Evolutionary conservation across 2,797 vertebrate genomes (phyloP).

Genomic region (Pelodytes ibericus): DNA sequence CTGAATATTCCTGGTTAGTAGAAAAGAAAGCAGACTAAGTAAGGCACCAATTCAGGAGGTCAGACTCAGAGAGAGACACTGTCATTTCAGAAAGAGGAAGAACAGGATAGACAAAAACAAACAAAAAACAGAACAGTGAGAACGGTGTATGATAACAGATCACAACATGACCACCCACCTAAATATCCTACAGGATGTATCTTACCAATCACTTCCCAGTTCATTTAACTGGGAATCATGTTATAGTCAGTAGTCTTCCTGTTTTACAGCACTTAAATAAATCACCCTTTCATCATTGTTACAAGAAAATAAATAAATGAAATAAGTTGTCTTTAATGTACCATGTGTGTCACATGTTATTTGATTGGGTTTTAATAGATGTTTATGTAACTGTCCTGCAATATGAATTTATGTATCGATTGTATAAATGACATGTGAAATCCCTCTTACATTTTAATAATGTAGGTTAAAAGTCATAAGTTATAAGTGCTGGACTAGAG

Average conservation of each 20-base stretch:
- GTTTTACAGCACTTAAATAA: background rate
- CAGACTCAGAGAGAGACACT: background rate
- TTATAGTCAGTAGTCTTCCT: constrained; percentile 10
- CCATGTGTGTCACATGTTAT: too few species aligned
- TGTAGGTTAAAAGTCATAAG: too few species aligned
- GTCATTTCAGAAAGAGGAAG: constrained; percentile 20
- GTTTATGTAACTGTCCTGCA: too few species aligned
- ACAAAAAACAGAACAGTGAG: background rate
- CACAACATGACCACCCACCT: constrained; percentile 35
- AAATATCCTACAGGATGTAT: constrained; percentile 36
- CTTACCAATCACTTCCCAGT: constrained; percentile 2
- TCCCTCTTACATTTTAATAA: too few species aligned
- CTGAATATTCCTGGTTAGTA: background rate
- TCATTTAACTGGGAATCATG: background rate
- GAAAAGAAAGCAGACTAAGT: background rate
- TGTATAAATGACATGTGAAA: too few species aligned
- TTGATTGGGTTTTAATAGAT: too few species aligned
- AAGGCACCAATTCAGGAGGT: background rate
- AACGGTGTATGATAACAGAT: constrained; percentile 28
- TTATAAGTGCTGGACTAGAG: too few species aligned
- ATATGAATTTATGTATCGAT: too few species aligned
- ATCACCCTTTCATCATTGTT: background rate
- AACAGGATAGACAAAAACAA: constrained; percentile 9
- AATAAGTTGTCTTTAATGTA: too few species aligned
- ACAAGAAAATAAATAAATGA: too few species aligned